Evolutionary conservation across 2,113 vertebrate genomes (phyloP).

Genomic region (Chaetodon auriga): DNA sequence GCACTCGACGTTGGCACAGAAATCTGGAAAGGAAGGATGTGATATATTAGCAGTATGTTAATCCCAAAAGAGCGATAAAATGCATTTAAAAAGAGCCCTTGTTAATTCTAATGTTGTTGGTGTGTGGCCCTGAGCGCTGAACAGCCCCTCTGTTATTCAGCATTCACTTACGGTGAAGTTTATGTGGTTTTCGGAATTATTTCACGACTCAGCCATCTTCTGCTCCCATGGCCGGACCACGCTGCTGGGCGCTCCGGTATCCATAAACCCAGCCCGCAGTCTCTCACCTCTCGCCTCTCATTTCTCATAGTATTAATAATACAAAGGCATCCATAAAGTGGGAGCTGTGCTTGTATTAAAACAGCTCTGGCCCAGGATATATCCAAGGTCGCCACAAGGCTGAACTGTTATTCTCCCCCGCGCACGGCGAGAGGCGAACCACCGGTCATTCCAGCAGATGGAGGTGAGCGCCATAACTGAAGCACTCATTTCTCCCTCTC

Average conservation of each 20-base stretch:
- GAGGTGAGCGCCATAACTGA: slow-evolving; percentile 36
- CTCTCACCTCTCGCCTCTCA: slow-evolving; percentile 73
- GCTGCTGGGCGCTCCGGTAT: slow-evolving; percentile 47
- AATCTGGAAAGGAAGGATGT: slow-evolving; percentile 59
- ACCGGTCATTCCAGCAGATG: slow-evolving; percentile 42
- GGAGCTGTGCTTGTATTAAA: slow-evolving; percentile 72
- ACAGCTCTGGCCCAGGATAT: slow-evolving; percentile 59
- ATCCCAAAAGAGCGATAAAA: slow-evolving; percentile 59
- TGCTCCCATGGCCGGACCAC: slow-evolving; percentile 21
- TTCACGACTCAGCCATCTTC: slow-evolving; percentile 55
- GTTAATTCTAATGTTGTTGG: slow-evolving; percentile 67
- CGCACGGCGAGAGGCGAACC: slow-evolving; percentile 21
- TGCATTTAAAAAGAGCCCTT: slow-evolving; percentile 59
- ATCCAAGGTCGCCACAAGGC: slow-evolving; percentile 76
- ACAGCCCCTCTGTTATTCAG: slow-evolving; percentile 57
- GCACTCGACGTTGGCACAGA: slow-evolving; percentile 47
- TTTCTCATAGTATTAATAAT: slow-evolving; percentile 81
- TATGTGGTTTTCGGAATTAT: slow-evolving; percentile 65
- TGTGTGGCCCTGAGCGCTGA: slow-evolving; percentile 68
- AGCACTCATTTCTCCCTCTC: slow-evolving; percentile 47
- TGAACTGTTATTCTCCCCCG: slow-evolving; percentile 70
- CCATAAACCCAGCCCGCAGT: slow-evolving; percentile 62
- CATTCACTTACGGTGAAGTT: slow-evolving; percentile 52
- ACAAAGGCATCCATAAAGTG: slow-evolving; percentile 72
- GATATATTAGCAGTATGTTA: slow-evolving; percentile 58